Evolutionary conservation across 2,113 vertebrate genomes (phyloP).

Genomic region (Lichenostomus cassidix): DNA sequence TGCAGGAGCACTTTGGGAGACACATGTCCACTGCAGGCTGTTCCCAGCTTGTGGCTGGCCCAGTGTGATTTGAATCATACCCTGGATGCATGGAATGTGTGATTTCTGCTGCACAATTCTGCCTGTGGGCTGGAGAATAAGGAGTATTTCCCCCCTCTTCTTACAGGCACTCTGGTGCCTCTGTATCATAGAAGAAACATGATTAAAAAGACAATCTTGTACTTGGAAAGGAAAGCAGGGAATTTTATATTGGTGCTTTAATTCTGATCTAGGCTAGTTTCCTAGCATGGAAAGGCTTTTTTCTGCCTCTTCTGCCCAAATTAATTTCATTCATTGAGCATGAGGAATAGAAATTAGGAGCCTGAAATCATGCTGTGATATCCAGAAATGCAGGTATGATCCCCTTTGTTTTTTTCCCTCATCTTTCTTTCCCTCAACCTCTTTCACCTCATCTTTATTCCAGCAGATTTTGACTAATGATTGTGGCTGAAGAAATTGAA

Average conservation of each 20-base stretch:
- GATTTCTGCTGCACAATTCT: not conserved
- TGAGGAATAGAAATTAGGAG: constrained; percentile 1
- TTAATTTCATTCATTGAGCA: not conserved
- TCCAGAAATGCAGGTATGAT: not conserved
- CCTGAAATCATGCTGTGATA: not conserved
- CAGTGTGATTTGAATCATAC: not conserved
- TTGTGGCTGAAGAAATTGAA: constrained; percentile 29
- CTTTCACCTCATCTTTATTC: constrained; percentile 29
- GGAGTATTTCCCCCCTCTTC: not conserved
- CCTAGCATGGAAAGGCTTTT: not conserved
- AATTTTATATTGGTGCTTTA: not conserved
- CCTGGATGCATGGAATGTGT: not conserved
- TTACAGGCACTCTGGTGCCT: not conserved
- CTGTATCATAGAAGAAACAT: not conserved
- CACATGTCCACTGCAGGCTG: rapidly evolving
- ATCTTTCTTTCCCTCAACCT: constrained; percentile 24
- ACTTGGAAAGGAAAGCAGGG: not conserved
- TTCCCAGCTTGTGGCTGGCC: not conserved
- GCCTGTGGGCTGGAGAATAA: not conserved
- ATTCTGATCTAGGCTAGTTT: not conserved
- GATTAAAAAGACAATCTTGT: not conserved
- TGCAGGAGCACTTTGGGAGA: not conserved
- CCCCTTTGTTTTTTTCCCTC: not conserved
- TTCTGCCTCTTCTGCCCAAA: not conserved
- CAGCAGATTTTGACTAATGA: constrained; percentile 40